phyloP scores from a whole-genome alignment of 2,113 vertebrate species.

The Urocolius indicus region DNA sequence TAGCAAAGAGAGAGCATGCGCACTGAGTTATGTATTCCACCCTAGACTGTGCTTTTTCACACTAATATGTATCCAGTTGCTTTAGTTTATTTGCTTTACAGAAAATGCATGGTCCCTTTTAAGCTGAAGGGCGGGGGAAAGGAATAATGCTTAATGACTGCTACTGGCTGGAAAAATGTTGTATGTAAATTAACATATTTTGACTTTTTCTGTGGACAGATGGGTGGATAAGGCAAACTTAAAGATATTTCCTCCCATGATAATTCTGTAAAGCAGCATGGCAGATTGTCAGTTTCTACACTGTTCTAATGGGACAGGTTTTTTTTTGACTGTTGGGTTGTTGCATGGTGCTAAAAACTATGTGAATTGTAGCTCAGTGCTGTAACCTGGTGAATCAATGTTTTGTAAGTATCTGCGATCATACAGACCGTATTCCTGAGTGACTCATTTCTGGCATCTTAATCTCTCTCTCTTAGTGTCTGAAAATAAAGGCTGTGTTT shows the following conservation, averaged over 20 bases:
- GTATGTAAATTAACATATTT: neutral
- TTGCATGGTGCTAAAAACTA: neutral
- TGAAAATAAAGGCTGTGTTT: slow-evolving; percentile 1
- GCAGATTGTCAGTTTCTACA: neutral
- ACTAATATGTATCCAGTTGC: neutral
- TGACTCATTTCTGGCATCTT: neutral
- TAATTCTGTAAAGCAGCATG: neutral
- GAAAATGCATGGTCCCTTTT: neutral
- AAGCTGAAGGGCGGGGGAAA: neutral
- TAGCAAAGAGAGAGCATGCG: neutral
- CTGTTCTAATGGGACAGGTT: neutral
- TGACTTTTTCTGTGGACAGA: neutral
- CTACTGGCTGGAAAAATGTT: neutral
- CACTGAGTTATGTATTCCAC: neutral
- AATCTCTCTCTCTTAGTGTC: neutral
- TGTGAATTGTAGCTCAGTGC: neutral
- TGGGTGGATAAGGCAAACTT: neutral
- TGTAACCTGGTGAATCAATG: neutral
- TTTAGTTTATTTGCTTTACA: neutral
- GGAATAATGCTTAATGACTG: neutral
- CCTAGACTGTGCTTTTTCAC: neutral
- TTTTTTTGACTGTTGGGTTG: neutral
- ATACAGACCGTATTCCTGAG: neutral
- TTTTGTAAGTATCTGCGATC: neutral
- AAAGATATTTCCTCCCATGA: neutral